These are phyloP conservation scores for Drosophila funebris DNA, from an alignment of 1,140 invertebrate species.

Conservation along the genomic window DNA sequence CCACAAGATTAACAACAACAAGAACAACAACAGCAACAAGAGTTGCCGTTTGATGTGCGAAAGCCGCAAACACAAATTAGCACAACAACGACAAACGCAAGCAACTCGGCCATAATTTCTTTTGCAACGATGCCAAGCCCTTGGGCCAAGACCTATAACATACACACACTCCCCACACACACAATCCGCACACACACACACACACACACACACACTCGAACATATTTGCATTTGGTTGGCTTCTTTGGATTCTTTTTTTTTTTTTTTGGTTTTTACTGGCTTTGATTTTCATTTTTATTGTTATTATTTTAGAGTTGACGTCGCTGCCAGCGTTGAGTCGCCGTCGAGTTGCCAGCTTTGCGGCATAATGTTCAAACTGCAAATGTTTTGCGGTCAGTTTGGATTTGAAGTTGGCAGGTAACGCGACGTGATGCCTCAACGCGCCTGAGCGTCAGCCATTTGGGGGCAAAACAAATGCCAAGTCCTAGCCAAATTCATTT, in stretches of 20 bases:
- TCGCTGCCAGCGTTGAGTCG: slow-evolving; percentile 50
- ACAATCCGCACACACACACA: slow-evolving; percentile 6
- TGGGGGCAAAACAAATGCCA: slow-evolving; percentile 12
- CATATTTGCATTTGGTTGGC: slow-evolving; percentile 31
- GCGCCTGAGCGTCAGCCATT: slow-evolving; percentile 38
- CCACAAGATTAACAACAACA: slow-evolving; percentile 49
- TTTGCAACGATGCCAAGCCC: slow-evolving; percentile 67
- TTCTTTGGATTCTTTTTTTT: slow-evolving; percentile 50
- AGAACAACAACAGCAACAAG: slow-evolving; percentile 33
- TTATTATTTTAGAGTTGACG: slow-evolving; percentile 69
- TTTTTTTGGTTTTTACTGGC: slow-evolving; percentile 63
- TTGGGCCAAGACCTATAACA: slow-evolving; percentile 28
- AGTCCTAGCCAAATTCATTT: neutral
- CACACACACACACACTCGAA: slow-evolving; percentile 8
- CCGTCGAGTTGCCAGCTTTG: slow-evolving; percentile 15
- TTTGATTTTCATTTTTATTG: slow-evolving; percentile 72
- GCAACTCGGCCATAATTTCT: slow-evolving; percentile 64
- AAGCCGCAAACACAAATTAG: slow-evolving; percentile 79
- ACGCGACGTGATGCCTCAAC: slow-evolving; percentile 60
- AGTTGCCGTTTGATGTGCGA: slow-evolving; percentile 65
- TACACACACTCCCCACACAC: slow-evolving; percentile 12
- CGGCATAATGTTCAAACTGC: slow-evolving; percentile 76
- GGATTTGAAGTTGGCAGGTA: slow-evolving; percentile 73
- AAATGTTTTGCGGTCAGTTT: slow-evolving; percentile 81
- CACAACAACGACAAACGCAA: slow-evolving; percentile 50